Evolutionary conservation across 2,113 vertebrate species (phyloP).

Genomic region (Globicephala melas): DNA sequence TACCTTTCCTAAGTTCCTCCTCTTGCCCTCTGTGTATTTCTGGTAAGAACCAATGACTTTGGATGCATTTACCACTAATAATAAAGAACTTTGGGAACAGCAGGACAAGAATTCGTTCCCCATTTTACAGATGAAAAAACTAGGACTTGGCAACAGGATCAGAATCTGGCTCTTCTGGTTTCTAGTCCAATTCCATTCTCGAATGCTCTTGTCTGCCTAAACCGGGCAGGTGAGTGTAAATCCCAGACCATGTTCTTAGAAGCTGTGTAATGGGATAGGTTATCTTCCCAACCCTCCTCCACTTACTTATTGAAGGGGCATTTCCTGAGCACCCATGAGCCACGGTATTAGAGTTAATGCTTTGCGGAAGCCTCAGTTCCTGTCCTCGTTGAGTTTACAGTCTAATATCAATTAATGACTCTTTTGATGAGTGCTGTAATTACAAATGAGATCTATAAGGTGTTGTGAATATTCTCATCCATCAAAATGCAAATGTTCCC

Average conservation of each 20-base stretch:
- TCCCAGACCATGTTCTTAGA: neutral
- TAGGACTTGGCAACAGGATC: neutral
- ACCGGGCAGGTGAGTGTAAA: neutral
- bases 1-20: neutral
- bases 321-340: neutral
- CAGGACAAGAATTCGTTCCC: neutral
- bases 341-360: neutral
- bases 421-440: neutral
- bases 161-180: neutral
- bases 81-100: neutral
- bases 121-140: neutral
- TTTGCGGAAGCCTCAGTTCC: neutral
- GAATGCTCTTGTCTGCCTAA: neutral
- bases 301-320: neutral
- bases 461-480: neutral
- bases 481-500: neutral
- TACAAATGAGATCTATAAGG: neutral
- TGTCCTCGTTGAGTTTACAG: neutral
- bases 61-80: neutral
- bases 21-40: neutral
- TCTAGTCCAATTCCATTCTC: neutral
- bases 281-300: neutral
- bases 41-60: neutral
- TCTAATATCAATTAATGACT: neutral
- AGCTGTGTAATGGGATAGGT: neutral